These are phyloP conservation scores for Rhimphoctona megacephalus DNA, from an alignment of 2,888 invertebrate genomes.

Conservation along the genomic window DNA sequence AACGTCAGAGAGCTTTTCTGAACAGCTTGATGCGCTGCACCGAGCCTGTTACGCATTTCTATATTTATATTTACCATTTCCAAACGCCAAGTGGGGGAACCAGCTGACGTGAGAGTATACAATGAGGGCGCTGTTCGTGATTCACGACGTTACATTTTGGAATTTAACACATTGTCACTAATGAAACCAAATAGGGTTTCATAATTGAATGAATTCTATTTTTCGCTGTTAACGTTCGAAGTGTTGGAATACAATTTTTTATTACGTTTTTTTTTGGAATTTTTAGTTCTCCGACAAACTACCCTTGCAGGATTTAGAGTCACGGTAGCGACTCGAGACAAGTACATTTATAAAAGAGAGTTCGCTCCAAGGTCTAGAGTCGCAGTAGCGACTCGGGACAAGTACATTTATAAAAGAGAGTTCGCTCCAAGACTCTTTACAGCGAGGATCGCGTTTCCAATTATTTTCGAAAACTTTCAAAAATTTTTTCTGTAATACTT, in stretches of 20 bases:
- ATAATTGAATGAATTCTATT: background rate
- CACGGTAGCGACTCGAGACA: too few species aligned
- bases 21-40: background rate
- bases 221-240: background rate
- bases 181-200: background rate
- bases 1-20: background rate
- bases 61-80: conserved; percentile 3
- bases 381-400: too few species aligned
- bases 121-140: background rate
- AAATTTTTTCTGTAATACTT: too few species aligned
- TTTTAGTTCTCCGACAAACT: too few species aligned
- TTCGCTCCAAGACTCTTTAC: too few species aligned
- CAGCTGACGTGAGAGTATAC: background rate
- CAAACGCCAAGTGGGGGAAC: background rate
- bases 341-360: too few species aligned
- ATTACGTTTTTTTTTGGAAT: background rate
- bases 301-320: too few species aligned
- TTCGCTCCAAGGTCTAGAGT: too few species aligned
- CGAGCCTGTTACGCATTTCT: conserved; percentile 1
- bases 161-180: background rate
- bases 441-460: too few species aligned
- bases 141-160: background rate
- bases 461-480: too few species aligned
- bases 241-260: background rate
- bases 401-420: too few species aligned